Percentiles rank a stretch among this genome's conserved stretches.
These are phyloP conservation scores for Gorsachius magnificus DNA, from an alignment of 2,797 vertebrate genomes.

Conservation along the genomic window DNA sequence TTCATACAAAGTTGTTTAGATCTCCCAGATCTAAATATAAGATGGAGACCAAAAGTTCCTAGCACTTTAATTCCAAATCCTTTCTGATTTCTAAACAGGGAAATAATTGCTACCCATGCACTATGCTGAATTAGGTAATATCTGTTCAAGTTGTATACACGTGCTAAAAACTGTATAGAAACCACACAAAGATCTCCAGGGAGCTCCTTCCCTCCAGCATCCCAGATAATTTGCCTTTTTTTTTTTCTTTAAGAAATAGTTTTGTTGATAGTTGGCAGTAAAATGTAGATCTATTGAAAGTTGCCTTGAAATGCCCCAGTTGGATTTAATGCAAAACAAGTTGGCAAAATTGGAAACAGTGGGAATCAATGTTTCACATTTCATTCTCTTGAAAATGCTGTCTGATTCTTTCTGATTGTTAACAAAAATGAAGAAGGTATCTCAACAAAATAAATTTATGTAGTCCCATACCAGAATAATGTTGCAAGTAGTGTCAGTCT, in stretches of 20 bases:
- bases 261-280: background rate
- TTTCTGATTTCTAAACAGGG: background rate
- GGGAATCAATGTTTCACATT: background rate
- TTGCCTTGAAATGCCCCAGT: background rate
- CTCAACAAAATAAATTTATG: background rate
- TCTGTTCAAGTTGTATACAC: background rate
- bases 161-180: background rate
- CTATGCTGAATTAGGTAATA: background rate
- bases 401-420: background rate
- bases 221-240: background rate
- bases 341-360: background rate
- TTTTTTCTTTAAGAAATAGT: background rate
- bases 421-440: background rate
- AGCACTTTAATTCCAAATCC: background rate
- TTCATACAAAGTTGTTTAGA: background rate
- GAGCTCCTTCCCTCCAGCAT: background rate
- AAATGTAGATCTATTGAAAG: background rate
- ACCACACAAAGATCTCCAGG: background rate
- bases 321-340: background rate
- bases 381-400: background rate
- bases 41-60: background rate
- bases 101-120: background rate
- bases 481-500: background rate
- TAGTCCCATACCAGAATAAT: background rate
- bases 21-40: background rate